These are phyloP conservation scores for Drosophila hydei DNA, from an alignment of 1,140 invertebrate genomes.

Conservation along the genomic window DNA sequence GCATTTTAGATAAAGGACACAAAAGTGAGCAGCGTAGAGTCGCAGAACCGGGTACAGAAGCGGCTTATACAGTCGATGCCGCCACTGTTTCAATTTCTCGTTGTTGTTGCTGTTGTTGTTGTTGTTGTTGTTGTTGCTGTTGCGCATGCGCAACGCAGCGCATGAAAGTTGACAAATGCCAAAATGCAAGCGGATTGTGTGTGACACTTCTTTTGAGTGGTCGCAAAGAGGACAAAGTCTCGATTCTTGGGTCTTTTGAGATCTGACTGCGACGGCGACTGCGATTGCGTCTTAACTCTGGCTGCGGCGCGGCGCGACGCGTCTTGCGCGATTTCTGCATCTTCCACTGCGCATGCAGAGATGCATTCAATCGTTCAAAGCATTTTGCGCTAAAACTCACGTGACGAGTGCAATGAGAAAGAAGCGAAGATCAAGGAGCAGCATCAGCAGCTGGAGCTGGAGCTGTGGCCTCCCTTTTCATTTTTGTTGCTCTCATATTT, in stretches of 20 bases:
- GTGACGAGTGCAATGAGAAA: slow-evolving; percentile 74
- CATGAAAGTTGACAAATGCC: slow-evolving; percentile 80
- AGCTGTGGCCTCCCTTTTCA: neutral
- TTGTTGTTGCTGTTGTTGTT: slow-evolving; percentile 22
- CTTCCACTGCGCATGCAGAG: slow-evolving; percentile 8
- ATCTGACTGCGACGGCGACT: neutral
- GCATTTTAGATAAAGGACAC: slow-evolving; percentile 79
- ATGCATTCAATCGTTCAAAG: slow-evolving; percentile 81
- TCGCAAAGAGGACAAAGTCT: slow-evolving; percentile 17
- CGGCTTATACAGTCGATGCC: slow-evolving; percentile 64
- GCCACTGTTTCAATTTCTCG: slow-evolving; percentile 39
- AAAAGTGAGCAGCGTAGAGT: slow-evolving; percentile 47
- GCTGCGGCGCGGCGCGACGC: slow-evolving; percentile 3
- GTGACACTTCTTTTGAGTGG: slow-evolving; percentile 74
- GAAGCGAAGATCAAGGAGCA: slow-evolving; percentile 7
- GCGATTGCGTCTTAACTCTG: slow-evolving; percentile 12
- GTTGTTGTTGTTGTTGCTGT: slow-evolving; percentile 32
- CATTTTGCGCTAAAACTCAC: slow-evolving; percentile 81
- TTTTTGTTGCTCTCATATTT: slow-evolving; percentile 32
- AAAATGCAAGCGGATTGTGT: slow-evolving; percentile 82
- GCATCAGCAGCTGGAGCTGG: neutral
- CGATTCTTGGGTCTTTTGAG: neutral
- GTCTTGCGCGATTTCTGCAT: slow-evolving; percentile 30
- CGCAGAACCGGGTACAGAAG: slow-evolving; percentile 27
- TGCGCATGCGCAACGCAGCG: slow-evolving; percentile 71